Evolutionary conservation across 2,888 invertebrate species (phyloP), one percentile per base, ranked within the genome.

Genomic region (Deilephila porcellus): DNA sequence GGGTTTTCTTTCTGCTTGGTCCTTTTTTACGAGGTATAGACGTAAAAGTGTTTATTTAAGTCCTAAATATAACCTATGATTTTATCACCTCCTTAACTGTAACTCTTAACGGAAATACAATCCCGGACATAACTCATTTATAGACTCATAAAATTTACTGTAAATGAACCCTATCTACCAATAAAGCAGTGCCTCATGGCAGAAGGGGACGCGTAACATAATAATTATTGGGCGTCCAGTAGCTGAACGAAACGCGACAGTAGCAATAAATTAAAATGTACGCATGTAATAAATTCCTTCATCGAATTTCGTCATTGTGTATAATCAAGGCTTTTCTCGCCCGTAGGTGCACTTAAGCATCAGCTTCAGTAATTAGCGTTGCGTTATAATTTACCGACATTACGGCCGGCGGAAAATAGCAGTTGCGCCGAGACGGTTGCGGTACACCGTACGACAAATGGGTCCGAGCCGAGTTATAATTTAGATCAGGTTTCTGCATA

Each of bases 331-430:
- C 52, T 52, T 29, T 67, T 25, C 52, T 67, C 67, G 52, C 17
- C 37, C 29, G 63, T 70, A 60, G 32, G 70, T 70, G 60, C 32
- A 52, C 70, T 81, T 82, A 78, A 83, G 79, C 84, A 80, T 81
- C 83, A 84, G 84, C 87, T 85, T 83, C 83, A 85, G 85, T 88
- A 87, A 92, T 90, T 91, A 89, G 80, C 80, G 78, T 78, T 81
- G 84, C 85, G 78, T 88, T 93, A 85, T 93, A 94, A 93, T 94
- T 94, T 91, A 85, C 90, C 78, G 85, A 84, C 86, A 93, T 93
- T 93, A 93, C 84, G 82, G 78, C 82, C 80, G 83, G 82, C 82
- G 77, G 87, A 85, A 91, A 93, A 93, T 93, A 91, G 91, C 91
- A 93, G 90, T 88, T 85, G 88, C 86, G 90, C 85, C 78, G 87